A percentile compares a stretch with the other conserved stretches of the same genome.
These are phyloP conservation scores for Pinna nobilis DNA, from an alignment of 1,140 invertebrate species.

Conservation along the genomic window DNA sequence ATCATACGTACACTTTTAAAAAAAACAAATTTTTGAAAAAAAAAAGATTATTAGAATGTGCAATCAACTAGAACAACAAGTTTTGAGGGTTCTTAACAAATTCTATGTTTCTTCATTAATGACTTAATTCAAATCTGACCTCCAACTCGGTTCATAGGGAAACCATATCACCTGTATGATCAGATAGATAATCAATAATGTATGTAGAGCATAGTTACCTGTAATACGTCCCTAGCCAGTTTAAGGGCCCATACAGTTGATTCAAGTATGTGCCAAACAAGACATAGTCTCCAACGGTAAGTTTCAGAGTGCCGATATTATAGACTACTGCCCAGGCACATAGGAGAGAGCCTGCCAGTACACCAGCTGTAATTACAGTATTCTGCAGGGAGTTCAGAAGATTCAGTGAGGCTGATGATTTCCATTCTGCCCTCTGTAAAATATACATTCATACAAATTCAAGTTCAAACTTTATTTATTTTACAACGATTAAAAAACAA, in stretches of 20 bases:
- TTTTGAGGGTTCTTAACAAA: too few species aligned
- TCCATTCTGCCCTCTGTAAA: slow-evolving; percentile 88
- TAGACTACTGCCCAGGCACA: slow-evolving; percentile 84
- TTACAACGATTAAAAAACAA: too few species aligned
- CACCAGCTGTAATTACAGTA: slow-evolving; percentile 89
- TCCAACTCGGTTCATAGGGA: background rate
- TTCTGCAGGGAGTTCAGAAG: slow-evolving; percentile 94
- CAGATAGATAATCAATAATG: slow-evolving; percentile 18
- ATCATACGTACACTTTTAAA: too few species aligned
- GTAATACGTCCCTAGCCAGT: slow-evolving; percentile 99
- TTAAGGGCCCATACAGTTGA: slow-evolving; percentile 95
- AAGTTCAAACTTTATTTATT: too few species aligned
- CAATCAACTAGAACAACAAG: too few species aligned
- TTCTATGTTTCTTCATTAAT: background rate
- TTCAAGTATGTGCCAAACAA: slow-evolving; percentile 96
- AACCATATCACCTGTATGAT: background rate
- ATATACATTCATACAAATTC: too few species aligned
- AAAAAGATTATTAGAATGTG: too few species aligned
- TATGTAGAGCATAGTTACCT: slow-evolving; percentile 82
- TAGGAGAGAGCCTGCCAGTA: slow-evolving; percentile 90
- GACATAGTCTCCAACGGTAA: slow-evolving; percentile 96
- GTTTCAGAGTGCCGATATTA: slow-evolving; percentile 68
- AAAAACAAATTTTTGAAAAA: too few species aligned
- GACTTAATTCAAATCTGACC: background rate
- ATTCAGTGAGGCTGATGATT: slow-evolving; percentile 88